Conservation (phyloP, 2,113 vertebrate species). For the Pitta sordida region DNA sequence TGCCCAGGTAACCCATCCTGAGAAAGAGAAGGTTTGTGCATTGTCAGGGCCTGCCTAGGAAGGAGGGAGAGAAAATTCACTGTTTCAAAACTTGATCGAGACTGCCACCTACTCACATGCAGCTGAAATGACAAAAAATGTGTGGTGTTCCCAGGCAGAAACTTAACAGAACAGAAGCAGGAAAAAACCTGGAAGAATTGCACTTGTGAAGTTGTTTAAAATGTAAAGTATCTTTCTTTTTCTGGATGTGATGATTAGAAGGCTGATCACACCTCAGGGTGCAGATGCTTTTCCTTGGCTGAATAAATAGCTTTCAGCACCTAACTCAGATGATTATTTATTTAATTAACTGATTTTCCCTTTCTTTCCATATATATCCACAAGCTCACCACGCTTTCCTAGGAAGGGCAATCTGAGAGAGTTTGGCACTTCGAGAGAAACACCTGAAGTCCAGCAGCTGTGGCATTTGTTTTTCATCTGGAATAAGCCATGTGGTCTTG, state of each 20-base stretch:
- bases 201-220: neutral
- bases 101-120: constrained; percentile 69
- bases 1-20: neutral
- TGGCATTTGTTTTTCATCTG: neutral
- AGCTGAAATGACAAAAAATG: constrained; percentile 16
- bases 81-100: constrained; percentile 65
- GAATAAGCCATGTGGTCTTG: neutral
- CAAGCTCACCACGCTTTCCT: neutral
- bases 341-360: neutral
- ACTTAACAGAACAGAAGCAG: neutral
- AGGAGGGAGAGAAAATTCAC: neutral
- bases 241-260: neutral
- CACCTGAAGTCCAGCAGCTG: neutral
- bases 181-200: neutral
- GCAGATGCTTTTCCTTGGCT: neutral
- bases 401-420: neutral
- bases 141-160: neutral
- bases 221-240: neutral
- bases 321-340: neutral
- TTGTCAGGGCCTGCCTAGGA: neutral
- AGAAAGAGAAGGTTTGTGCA: neutral
- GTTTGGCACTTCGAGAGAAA: neutral
- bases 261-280: neutral
- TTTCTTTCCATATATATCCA: neutral
- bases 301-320: neutral